Conservation (phyloP, 2,113 vertebrate genomes). For the Centrocercus urophasianus region DNA sequence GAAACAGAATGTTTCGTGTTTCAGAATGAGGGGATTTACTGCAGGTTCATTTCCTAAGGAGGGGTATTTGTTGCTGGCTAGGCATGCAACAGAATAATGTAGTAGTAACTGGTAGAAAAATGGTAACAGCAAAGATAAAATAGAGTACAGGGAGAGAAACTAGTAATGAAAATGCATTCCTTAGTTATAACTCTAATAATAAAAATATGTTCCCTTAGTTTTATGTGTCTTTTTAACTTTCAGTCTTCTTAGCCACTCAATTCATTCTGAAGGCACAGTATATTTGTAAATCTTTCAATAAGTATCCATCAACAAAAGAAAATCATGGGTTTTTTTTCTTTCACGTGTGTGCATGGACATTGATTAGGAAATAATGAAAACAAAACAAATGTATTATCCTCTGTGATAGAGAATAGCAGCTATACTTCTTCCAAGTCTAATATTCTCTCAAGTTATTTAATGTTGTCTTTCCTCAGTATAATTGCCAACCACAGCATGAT, state of each 20-base stretch:
- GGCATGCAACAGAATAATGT: slow-evolving; percentile 10
- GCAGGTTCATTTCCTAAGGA: not conserved
- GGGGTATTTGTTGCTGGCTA: not conserved
- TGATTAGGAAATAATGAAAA: not conserved
- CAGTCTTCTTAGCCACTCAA: not conserved
- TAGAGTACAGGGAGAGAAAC: not conserved
- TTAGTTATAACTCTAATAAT: not conserved
- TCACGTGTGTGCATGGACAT: not conserved
- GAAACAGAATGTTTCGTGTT: not conserved
- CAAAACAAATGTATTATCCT: not conserved
- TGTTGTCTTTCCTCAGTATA: not conserved
- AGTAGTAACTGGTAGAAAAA: not conserved
- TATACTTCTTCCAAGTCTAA: slow-evolving; percentile 8
- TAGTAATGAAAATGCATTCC: not conserved
- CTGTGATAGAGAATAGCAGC: not conserved
- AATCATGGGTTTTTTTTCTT: not conserved
- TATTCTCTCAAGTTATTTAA: not conserved
- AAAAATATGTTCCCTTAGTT: not conserved
- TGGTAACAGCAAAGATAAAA: slow-evolving; percentile 2
- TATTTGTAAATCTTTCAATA: not conserved
- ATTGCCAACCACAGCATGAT: not conserved
- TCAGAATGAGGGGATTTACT: slow-evolving; percentile 21
- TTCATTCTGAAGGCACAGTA: not conserved
- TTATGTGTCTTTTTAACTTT: slow-evolving; percentile 18
- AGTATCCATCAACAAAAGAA: not conserved